Evolutionary conservation across 2,113 vertebrate genomes (phyloP), one percentile per base, ranked within the genome.

Genomic region (Platycercus adscitus): DNA sequence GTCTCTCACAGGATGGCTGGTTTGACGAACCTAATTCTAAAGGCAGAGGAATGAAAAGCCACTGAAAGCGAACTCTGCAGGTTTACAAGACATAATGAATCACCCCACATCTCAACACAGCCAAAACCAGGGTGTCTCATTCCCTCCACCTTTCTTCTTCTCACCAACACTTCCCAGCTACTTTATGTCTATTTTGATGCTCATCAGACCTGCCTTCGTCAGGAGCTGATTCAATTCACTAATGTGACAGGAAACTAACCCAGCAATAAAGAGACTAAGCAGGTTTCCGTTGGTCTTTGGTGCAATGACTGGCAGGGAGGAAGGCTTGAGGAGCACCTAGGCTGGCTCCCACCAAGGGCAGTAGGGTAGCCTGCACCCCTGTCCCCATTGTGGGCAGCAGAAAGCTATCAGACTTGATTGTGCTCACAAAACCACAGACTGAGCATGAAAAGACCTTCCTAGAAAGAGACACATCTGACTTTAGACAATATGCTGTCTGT

Each of bases 141-240:
- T 76, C 79, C 66, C 52, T 89, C 81, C 81, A 87, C 33, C 29
- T 29, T 55, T 88, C 47, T 89, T 65, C 33, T 89, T 91, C 56
- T 61, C 81, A 91, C 61, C 87, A 91, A 79, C 39, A 89, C 52
- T 85, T 96, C 81, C 61, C 85, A 82, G 75, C 21, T 85, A 79
- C 28, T 47, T 89, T 64, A 33, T n/a, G 28, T 41, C 49, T 86
- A 11, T 94, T 84, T 47, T 50, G 52, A 82, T 72, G 43, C 33
- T 76, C 60, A 82, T 41, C 77, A 94, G 63, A 88, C 33, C 44
- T 75, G 58, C 35, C n/a, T 73, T 88, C 41, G 19, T 15, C 50
- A 49, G 69, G 17, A 89, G 56, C 78, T 89, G 73, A 89, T 89
- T 91, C 61, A 95, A n/a, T 39, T 82, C 75, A 52, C 29, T 85